Base-by-base conservation (phyloP, 2,888 invertebrate species). In the Cryptus viduatorius region DNA sequence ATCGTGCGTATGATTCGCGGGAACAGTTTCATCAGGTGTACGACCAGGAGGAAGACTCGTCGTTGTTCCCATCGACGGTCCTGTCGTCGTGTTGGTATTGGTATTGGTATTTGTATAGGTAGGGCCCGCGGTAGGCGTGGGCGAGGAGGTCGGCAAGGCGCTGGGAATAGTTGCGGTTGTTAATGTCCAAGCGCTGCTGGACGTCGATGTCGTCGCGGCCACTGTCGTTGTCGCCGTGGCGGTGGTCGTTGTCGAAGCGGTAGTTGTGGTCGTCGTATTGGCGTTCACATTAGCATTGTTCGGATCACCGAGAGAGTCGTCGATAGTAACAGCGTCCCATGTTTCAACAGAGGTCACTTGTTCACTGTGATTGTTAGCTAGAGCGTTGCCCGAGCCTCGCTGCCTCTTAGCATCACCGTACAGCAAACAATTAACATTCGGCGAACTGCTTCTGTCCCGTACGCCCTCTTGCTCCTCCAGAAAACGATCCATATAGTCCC, bases 401-500 rank as follows among this genome's bases (percentile, higher is more conserved):
- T 94, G 93, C 5, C 93, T 90, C 71, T 93, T 94, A 0, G 91
- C 89, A 56, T 94, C 93, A 0, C 93, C 93, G 65, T 92, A 92
- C 5, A 93, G 81, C 19, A 93, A 86, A 85, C 92, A 94, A 87
- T 95, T 95, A 64, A 96, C 95, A 89, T 96, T 96, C 0, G 97
- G 97, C 14, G 97, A 97, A 37, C 97, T 96, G 79, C 96, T 96
- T 31, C 96, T 95, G 78, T 96, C 95, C n/a, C 95, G 94, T 14
- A 94, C 94, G 42, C 94, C 94, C 89, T 97, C 97, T 93, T 98
- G 97, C 92, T 98, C 98, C 92, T 98, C 97, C 89, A 98, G 94
- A 94, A 98, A 98, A 89, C 98, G 95, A 92, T 98, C 98, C 98
- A 98, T 98, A 92, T 98, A 98, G 94, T 98, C 98, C 82, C 95